These are phyloP conservation scores for Drosophila monieri DNA, from an alignment of 2,888 invertebrate species.

Conservation along the genomic window DNA sequence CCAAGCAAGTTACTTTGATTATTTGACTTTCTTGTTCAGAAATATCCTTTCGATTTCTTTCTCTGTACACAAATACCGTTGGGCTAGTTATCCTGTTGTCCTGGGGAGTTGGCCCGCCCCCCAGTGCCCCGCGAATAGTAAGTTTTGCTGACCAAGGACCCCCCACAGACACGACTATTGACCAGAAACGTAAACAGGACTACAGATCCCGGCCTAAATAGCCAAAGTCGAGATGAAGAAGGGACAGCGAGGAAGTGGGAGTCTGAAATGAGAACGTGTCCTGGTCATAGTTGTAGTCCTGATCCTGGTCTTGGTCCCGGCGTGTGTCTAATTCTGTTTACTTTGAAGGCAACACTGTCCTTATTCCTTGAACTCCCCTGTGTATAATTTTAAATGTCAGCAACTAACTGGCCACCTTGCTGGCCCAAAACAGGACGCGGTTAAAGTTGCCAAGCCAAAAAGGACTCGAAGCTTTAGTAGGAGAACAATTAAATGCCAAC, in stretches of 20 bases:
- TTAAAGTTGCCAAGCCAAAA: conserved; percentile 46
- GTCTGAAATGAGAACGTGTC: conserved; percentile 57
- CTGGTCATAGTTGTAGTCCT: conserved; percentile 5
- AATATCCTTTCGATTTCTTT: not conserved
- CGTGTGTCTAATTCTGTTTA: conserved; percentile 72
- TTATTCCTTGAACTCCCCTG: conserved; percentile 65
- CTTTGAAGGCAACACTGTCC: conserved; percentile 66
- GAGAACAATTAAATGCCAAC: conserved; percentile 22
- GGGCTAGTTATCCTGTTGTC: conserved; percentile 29
- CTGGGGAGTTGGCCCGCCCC: conserved; percentile 22
- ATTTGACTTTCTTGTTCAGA: no score
- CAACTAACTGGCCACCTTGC: conserved; percentile 58
- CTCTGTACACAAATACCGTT: conserved; percentile 69
- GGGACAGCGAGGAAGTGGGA: conserved; percentile 11
- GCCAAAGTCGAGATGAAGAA: not conserved
- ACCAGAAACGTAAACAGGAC: not conserved
- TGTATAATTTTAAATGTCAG: conserved; percentile 78
- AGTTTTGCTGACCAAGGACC: conserved; percentile 52
- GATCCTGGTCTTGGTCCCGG: no score
- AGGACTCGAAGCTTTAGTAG: not conserved
- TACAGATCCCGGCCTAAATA: not conserved
- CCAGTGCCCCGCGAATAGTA: conserved; percentile 42
- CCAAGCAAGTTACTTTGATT: no score
- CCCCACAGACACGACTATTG: conserved; percentile 45
- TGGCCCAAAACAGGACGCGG: conserved; percentile 46